Evolutionary conservation across 2,888 invertebrate species (phyloP).

Genomic region (Hylaea fasciaria): DNA sequence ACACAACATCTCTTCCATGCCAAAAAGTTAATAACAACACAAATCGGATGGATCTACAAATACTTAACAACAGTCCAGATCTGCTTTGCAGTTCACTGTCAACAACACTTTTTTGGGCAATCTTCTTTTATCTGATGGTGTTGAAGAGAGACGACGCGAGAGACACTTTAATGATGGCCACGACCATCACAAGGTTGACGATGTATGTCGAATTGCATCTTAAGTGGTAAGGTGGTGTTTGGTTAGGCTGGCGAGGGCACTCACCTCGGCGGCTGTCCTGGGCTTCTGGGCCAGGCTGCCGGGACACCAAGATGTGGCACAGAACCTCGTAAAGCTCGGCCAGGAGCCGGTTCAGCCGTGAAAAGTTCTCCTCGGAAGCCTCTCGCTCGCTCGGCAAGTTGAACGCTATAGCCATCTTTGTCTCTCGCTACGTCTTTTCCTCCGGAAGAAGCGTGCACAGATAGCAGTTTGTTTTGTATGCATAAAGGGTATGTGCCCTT

Average conservation of each 20-base stretch:
- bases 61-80: slow-evolving; percentile 81
- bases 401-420: slow-evolving; percentile 85
- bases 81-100: slow-evolving; percentile 83
- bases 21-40: slow-evolving; percentile 54
- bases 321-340: slow-evolving; percentile 84
- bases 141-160: slow-evolving; percentile 82
- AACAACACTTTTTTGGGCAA: slow-evolving; percentile 81
- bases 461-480: slow-evolving; percentile 76
- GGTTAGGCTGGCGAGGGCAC: slow-evolving; percentile 79
- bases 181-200: slow-evolving; percentile 83
- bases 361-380: slow-evolving; percentile 84
- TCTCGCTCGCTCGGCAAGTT: slow-evolving; percentile 84
- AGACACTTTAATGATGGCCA: slow-evolving; percentile 81
- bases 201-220: slow-evolving; percentile 86
- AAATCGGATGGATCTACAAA: slow-evolving; percentile 78
- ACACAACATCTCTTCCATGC: slow-evolving; percentile 77
- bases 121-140: slow-evolving; percentile 82
- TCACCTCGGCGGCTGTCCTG: slow-evolving; percentile 82
- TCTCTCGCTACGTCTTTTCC: slow-evolving; percentile 63
- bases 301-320: slow-evolving; percentile 83
- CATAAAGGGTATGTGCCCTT: slow-evolving; percentile 73
- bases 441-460: slow-evolving; percentile 78
- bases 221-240: slow-evolving; percentile 82
- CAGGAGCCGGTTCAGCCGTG: slow-evolving; percentile 83
- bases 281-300: slow-evolving; percentile 79